These are phyloP conservation scores for Clinocottus analis DNA, from an alignment of 2,113 vertebrate species.

Conservation along the genomic window DNA sequence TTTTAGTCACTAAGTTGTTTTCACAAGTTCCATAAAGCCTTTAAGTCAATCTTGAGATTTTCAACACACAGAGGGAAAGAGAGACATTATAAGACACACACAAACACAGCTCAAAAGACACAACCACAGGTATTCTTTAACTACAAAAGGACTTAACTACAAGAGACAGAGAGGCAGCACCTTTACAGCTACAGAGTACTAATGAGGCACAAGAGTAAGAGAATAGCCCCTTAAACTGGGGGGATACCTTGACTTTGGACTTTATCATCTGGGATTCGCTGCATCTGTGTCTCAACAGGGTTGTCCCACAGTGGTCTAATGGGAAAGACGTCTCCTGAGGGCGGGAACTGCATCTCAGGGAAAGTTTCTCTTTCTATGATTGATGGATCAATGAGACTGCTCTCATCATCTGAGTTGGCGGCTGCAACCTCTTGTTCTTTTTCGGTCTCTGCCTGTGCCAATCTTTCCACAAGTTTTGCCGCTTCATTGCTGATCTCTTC, in stretches of 20 bases:
- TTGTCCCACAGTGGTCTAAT: conserved; percentile 97
- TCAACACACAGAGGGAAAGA: conserved; percentile 80
- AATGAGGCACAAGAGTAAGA: conserved; percentile 88
- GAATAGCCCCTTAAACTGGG: conserved; percentile 88
- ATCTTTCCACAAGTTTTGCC: conserved; percentile 93
- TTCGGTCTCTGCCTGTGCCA: conserved; percentile 91
- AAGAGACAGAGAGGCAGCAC: conserved; percentile 85
- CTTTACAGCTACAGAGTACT: conserved; percentile 86
- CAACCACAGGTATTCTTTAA: conserved; percentile 80
- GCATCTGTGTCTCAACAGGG: conserved; percentile 99
- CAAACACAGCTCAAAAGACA: conserved; percentile 83
- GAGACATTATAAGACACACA: conserved; percentile 83
- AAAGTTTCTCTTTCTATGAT: conserved; percentile 92
- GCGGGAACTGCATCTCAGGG: conserved; percentile 89
- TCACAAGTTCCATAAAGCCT: conserved; percentile 59
- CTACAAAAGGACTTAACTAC: conserved; percentile 75
- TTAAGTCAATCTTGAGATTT: conserved; percentile 93
- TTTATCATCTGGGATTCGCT: conserved; percentile 97
- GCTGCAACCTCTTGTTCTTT: conserved; percentile 81
- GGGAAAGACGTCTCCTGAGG: conserved; percentile 96
- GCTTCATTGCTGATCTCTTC: conserved; percentile 97
- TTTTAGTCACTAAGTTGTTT: conserved; percentile 35
- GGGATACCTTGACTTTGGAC: conserved; percentile 97
- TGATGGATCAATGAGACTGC: conserved; percentile 93
- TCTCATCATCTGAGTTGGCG: conserved; percentile 92